Percentiles rank a stretch among this genome's conserved stretches.
Conservation (phyloP, 2,797 vertebrate genomes). For the Melanotaenia nigrans region DNA sequence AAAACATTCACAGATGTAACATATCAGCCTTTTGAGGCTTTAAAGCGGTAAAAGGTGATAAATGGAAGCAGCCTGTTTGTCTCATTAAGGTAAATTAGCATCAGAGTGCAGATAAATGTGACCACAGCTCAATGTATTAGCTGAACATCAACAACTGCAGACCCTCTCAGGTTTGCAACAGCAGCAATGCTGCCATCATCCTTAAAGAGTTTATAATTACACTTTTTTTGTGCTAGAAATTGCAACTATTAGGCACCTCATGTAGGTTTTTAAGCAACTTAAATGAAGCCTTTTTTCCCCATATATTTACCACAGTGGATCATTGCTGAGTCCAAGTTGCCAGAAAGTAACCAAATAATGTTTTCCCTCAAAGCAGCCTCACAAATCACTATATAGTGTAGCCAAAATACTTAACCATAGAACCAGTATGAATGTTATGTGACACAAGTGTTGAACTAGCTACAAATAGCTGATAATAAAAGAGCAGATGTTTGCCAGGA, state of each 20-base stretch:
- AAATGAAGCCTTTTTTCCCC: background rate
- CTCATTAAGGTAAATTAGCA: background rate
- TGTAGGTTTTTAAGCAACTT: background rate
- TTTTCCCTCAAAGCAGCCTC: background rate
- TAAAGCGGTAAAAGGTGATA: background rate
- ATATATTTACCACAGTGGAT: background rate
- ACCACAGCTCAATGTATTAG: slow-evolving; percentile 4
- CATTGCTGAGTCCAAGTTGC: background rate
- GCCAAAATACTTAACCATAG: slow-evolving; percentile 8
- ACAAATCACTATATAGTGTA: background rate
- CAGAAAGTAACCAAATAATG: background rate
- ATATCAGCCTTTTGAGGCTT: slow-evolving; percentile 1
- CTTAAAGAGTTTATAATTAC: background rate
- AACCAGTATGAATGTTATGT: slow-evolving; percentile 23
- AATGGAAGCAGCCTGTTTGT: background rate
- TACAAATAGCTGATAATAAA: slow-evolving; percentile 66
- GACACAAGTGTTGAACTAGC: slow-evolving; percentile 59
- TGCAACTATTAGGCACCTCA: background rate
- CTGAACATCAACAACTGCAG: background rate
- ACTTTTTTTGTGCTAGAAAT: background rate
- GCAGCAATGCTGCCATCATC: background rate
- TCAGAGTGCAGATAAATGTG: background rate
- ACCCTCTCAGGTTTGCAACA: background rate
- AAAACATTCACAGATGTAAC: background rate
- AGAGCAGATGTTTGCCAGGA: slow-evolving; percentile 55